Evolutionary conservation across 2,797 vertebrate genomes (phyloP), one percentile per base, ranked within the genome.

Genomic region (Meriones psammophilus): DNA sequence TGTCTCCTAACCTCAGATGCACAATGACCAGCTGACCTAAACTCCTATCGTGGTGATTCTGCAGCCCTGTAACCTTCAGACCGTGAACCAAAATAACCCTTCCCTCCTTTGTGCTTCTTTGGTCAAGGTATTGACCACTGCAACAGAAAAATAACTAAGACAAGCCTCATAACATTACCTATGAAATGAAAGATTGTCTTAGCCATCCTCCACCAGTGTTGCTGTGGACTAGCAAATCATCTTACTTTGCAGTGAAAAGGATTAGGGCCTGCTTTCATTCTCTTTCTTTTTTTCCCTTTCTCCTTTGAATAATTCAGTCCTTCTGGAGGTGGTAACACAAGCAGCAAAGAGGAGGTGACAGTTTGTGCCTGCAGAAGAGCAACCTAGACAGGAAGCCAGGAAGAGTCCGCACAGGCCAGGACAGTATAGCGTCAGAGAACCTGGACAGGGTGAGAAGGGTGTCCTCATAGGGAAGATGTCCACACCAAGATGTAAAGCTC

Each of bases 231-330:
- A 62, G 58, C 28, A 89, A n/a, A 26, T 50, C 50, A 56, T 5
- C 33, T 94, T 74, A 90, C 64, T 71, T 91, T 93, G 73, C 71
- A 81, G 77, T n/a, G 87, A 58, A 95, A 94, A 86, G 60, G 18
- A 66, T 76, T 93, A 89, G n/a, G 26, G 78, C 12, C 28, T 94
- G 22, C 8, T 86, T 81, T n/a, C 60, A 24, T 89, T 74, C 22
- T 69, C 13, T n/a, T 76, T 7, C 13, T n/a, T 76, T 78, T 81
- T 62, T 58, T 15, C 30, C 36, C 58, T 90, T 81, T 24, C 71
- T 79, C 80, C 54, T 89, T 81, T 33, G 62, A 94, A 91, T 13
- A 88, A 88, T 17, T 33, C 18, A 69, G 42, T 58, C 6, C 28
- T 24, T 28, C 18, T 79, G 5, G 5, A 24, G 5, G 0, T 64